phyloP scores from a whole-genome alignment of 2,797 vertebrate species.

The Micromesistius poutassou region DNA sequence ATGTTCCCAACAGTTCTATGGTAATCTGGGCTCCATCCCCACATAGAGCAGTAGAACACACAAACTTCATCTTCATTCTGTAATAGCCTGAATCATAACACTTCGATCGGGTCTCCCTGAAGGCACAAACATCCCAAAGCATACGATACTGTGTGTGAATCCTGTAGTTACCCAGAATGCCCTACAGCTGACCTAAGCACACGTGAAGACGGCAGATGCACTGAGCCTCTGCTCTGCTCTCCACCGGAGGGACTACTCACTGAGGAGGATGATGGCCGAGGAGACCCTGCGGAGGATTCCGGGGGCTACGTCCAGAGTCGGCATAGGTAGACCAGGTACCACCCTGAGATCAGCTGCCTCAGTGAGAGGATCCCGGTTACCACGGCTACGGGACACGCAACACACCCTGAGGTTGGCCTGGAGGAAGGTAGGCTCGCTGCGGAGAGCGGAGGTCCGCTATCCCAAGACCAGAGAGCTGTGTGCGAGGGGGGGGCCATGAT shows the following conservation, averaged over 20 bases:
- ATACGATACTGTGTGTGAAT: not conserved
- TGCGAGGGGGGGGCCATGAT: slow-evolving; percentile 38
- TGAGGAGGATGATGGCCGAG: slow-evolving; percentile 63
- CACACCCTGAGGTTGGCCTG: not conserved
- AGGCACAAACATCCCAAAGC: not conserved
- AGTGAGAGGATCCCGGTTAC: not conserved
- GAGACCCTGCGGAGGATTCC: slow-evolving; percentile 59
- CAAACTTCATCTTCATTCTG: not conserved
- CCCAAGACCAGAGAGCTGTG: slow-evolving; percentile 27
- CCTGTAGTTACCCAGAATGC: too few relatives aligned
- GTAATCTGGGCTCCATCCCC: not conserved
- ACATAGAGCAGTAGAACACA: not conserved
- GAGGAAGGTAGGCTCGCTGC: not conserved
- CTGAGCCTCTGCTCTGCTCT: not conserved
- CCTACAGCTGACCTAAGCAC: not conserved
- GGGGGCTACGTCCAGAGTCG: slow-evolving; percentile 53
- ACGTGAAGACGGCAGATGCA: not conserved
- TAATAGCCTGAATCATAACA: not conserved
- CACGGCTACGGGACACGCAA: not conserved
- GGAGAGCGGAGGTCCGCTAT: slow-evolving; percentile 8
- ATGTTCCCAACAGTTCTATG: not conserved
- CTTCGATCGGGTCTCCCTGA: not conserved
- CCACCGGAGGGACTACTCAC: slow-evolving; percentile 49
- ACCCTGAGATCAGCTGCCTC: not conserved
- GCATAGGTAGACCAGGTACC: slow-evolving; percentile 36